Evolutionary conservation across 92 coral and sea anemone genomes (phyloP).

Genomic region (Umimayanthus chanpuru): DNA sequence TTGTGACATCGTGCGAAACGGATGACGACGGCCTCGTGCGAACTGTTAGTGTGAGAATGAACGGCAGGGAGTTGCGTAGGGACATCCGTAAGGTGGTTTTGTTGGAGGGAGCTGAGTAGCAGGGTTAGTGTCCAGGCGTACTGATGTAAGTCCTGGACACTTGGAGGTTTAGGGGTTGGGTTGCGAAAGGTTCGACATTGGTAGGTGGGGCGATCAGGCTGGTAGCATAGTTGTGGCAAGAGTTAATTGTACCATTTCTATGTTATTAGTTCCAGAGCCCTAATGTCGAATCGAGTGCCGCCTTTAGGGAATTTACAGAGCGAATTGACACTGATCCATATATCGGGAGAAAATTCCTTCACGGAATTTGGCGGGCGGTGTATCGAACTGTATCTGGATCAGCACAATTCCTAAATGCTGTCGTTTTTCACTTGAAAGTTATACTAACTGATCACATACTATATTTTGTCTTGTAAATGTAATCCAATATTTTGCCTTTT

Average conservation of each 20-base stretch:
- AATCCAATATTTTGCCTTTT: neutral
- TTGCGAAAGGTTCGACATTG: neutral
- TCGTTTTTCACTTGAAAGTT: neutral
- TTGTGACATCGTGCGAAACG: neutral
- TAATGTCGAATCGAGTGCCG: slow-evolving; percentile 2
- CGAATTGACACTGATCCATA: neutral
- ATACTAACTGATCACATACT: neutral
- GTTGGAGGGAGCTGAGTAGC: neutral
- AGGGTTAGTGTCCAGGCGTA: neutral
- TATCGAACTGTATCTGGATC: neutral
- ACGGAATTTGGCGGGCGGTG: slow-evolving; percentile 9
- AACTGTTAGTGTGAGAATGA: neutral
- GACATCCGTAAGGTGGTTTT: neutral
- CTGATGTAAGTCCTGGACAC: neutral
- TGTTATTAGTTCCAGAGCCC: neutral
- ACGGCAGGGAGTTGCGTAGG: neutral
- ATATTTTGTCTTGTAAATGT: neutral
- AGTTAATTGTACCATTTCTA: neutral
- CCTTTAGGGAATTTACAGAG: neutral
- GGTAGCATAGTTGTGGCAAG: neutral
- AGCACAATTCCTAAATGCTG: neutral
- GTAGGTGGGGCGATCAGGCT: neutral
- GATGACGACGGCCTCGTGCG: neutral
- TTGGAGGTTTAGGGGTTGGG: neutral
- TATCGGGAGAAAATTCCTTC: neutral